Evolutionary conservation across 2,113 vertebrate genomes (phyloP).

Genomic region (Nicator chloris): DNA sequence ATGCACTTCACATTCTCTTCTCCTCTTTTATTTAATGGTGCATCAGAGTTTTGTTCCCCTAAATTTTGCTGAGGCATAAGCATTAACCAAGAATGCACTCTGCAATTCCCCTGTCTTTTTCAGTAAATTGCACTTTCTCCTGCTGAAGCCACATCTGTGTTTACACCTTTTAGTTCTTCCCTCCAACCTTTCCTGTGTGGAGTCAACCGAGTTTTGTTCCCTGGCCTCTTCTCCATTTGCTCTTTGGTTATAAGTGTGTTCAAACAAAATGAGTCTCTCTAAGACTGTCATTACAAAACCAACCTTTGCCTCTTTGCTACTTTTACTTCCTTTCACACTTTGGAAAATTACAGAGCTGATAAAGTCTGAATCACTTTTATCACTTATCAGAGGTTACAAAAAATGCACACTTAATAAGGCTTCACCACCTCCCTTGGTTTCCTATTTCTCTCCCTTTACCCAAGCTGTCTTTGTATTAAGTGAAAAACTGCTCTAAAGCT

Average conservation of each 20-base stretch:
- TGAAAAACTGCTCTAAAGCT: constrained; percentile 12
- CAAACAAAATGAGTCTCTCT: neutral
- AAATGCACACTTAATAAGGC: constrained; percentile 2
- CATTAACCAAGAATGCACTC: neutral
- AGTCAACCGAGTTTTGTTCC: neutral
- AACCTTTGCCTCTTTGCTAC: constrained; percentile 5
- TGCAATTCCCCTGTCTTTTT: neutral
- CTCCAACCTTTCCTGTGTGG: neutral
- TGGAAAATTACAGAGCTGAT: constrained; percentile 6
- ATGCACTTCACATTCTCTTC: neutral
- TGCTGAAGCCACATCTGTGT: neutral
- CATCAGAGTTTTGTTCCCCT: neutral
- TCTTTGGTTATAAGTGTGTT: neutral
- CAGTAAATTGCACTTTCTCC: neutral
- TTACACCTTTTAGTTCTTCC: neutral
- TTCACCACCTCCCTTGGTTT: neutral
- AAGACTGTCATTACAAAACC: neutral
- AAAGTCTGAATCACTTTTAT: constrained; percentile 1
- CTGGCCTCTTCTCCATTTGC: constrained; percentile 2
- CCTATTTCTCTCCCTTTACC: neutral
- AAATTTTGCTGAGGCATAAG: neutral
- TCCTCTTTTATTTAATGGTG: neutral
- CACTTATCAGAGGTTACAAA: neutral
- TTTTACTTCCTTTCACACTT: neutral
- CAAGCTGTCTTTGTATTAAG: constrained; percentile 12